phyloP scores from a whole-genome alignment of 1,140 invertebrate genomes.

The Ctenoplectra terminalis region DNA sequence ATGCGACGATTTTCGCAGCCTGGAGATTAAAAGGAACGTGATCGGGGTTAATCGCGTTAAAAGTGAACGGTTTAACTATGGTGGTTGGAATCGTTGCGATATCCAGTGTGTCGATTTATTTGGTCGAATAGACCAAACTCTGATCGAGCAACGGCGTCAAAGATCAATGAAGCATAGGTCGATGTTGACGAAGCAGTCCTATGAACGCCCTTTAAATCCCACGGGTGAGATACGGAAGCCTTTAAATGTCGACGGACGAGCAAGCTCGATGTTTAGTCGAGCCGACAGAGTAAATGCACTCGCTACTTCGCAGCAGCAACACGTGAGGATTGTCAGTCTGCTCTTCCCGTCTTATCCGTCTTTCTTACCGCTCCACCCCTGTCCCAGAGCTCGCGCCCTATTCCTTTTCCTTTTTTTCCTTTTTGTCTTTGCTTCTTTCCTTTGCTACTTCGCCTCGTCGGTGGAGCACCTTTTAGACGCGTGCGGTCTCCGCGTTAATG shows the following conservation, averaged over 20 bases:
- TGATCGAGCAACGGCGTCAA: background rate
- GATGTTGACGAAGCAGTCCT: background rate
- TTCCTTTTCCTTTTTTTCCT: background rate
- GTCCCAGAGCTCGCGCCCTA: too few species aligned
- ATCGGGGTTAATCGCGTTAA: slow-evolving; percentile 41
- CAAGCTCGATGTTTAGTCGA: slow-evolving; percentile 17
- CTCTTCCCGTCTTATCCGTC: slow-evolving; percentile 14
- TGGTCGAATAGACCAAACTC: background rate
- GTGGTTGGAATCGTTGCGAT: too few species aligned
- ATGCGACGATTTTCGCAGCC: background rate
- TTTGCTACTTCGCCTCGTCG: background rate
- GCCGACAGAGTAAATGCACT: slow-evolving; percentile 49
- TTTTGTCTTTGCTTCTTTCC: background rate
- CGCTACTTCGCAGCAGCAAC: slow-evolving; percentile 53
- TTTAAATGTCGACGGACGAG: slow-evolving; percentile 17
- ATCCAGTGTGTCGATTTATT: background rate
- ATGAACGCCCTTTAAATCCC: slow-evolving; percentile 9
- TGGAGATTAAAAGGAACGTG: slow-evolving; percentile 39
- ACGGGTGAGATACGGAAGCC: slow-evolving; percentile 15
- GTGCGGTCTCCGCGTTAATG: slow-evolving; percentile 61
- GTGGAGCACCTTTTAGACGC: slow-evolving; percentile 50
- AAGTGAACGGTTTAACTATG: background rate
- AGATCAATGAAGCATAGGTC: background rate
- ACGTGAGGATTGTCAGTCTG: slow-evolving; percentile 61
- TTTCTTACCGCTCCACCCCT: slow-evolving; percentile 7